Evolutionary conservation across 2,888 invertebrate species (phyloP), one percentile per base, ranked within the genome.

Genomic region (Diarsia rubi): DNA sequence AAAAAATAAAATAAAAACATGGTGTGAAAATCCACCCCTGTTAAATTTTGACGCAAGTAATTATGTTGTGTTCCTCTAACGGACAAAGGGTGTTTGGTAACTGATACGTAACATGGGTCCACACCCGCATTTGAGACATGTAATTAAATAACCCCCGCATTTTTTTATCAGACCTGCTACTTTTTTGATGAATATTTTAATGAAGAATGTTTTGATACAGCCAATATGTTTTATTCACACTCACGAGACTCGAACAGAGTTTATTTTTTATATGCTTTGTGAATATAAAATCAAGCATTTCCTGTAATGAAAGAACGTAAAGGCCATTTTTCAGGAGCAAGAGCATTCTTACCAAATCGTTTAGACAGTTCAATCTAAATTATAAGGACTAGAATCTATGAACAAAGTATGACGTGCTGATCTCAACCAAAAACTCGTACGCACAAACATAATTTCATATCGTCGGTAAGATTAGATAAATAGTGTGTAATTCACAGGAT

Each of bases 61-160:
- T 85, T 78, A 81, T 75, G 64, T 72, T 78, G 59, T 78, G 31
- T 69, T 70, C 73, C 73, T 52, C 60, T 69, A 74, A 60, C 66
- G 37, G 77, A 87, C 87, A 86, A 88, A 87, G 86, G 83, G 81
- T 70, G 80, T 69, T 73, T 67, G 79, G 77, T 84, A 86, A 83
- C 86, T 86, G 86, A 89, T 90, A 88, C 77, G 84, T 88, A 86
- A 90, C 88, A 84, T 76, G 88, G 88, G 88, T 88, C 78, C 67
- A 72, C 42, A 76, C 66, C 78, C 73, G 79, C 74, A 83, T 86
- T 84, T 81, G 82, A 83, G 73, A 81, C 64, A 63, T 69, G 19
- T 81, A 74, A 86, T 77, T 44, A 82, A 82, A 79, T 80, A 77
- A 78, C 31, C 37, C 47, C 44, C 73, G 60, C 57, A 75, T 79